A percentile compares a stretch with the other conserved stretches of the same genome.
Conservation (phyloP, 2,888 invertebrate species). For the Acanthacorydalis orientalis region DNA sequence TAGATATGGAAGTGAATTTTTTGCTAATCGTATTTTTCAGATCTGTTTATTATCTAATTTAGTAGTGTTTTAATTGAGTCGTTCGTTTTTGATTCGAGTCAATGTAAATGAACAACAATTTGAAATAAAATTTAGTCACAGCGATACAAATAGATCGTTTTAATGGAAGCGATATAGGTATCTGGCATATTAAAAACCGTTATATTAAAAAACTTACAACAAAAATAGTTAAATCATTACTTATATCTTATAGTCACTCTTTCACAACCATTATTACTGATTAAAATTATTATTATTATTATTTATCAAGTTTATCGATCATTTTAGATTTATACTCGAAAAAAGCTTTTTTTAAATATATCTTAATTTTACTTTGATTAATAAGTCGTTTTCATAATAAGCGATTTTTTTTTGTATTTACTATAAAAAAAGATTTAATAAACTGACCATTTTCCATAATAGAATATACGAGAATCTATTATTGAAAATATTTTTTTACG, state of each 20-base stretch:
- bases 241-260: slow-evolving; percentile 1
- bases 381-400: neutral
- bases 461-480: too few species aligned
- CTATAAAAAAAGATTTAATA: too few species aligned
- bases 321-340: neutral
- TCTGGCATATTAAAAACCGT: neutral
- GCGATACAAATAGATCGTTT: neutral
- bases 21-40: too few species aligned
- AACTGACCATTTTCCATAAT: too few species aligned
- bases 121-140: too few species aligned
- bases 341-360: neutral
- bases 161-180: neutral
- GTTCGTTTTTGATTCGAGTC: too few species aligned
- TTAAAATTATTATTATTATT: neutral
- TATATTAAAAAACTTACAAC: neutral
- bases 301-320: neutral
- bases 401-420: too few species aligned
- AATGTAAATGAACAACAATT: too few species aligned
- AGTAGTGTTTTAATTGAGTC: too few species aligned
- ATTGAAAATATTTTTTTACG: too few species aligned
- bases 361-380: neutral
- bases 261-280: slow-evolving; percentile 6
- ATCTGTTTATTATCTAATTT: too few species aligned
- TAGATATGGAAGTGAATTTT: too few species aligned
- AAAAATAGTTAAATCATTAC: neutral